These are phyloP conservation scores for Xyliphius kryptos DNA, from an alignment of 2,113 vertebrate species.

Conservation along the genomic window DNA sequence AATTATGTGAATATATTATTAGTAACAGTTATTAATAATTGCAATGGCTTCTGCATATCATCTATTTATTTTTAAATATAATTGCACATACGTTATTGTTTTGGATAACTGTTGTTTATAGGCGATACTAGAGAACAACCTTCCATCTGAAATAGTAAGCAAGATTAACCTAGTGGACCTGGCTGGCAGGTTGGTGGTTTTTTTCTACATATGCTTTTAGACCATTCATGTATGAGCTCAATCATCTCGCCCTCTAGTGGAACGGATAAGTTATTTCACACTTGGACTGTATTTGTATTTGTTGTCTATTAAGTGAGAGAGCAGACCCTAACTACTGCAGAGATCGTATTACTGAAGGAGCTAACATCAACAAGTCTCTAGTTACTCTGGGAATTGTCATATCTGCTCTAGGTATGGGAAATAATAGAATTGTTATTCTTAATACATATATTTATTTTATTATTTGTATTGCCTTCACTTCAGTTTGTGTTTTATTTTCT, in stretches of 20 bases:
- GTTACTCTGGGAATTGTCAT: slow-evolving; percentile 96
- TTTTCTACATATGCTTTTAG: too few species aligned
- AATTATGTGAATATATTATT: too few species aligned
- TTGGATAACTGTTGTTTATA: too few species aligned
- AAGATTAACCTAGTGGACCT: slow-evolving; percentile 97
- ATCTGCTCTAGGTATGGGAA: slow-evolving; percentile 81
- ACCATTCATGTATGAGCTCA: too few species aligned
- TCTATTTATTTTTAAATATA: too few species aligned
- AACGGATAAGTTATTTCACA: too few species aligned
- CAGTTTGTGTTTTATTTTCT: not conserved
- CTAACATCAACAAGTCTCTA: slow-evolving; percentile 96
- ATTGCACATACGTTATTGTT: too few species aligned
- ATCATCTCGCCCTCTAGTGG: too few species aligned
- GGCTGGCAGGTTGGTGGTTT: slow-evolving; percentile 86
- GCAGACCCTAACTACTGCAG: slow-evolving; percentile 90
- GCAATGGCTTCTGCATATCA: too few species aligned
- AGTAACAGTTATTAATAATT: too few species aligned
- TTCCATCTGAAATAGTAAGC: slow-evolving; percentile 88
- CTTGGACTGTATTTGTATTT: too few species aligned
- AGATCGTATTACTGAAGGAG: slow-evolving; percentile 89
- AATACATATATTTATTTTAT: not conserved
- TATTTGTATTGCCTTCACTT: not conserved
- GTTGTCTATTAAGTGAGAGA: slow-evolving; percentile 73
- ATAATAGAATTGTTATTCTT: not conserved
- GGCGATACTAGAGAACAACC: slow-evolving; percentile 82